Conservation (phyloP, 1,140 invertebrate species). For the Zaprionus tsacasi region DNA sequence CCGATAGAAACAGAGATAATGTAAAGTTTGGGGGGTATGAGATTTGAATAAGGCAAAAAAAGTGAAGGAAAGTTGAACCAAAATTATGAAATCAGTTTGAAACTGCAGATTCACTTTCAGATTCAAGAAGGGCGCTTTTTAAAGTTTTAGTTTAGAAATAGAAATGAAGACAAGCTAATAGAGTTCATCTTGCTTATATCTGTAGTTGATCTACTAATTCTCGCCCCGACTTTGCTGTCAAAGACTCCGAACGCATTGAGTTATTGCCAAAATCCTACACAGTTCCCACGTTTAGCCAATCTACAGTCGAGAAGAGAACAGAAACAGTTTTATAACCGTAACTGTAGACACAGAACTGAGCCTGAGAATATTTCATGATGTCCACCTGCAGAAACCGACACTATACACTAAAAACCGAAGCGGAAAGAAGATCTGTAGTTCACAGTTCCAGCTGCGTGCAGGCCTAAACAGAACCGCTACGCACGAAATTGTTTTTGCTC, state of each 20-base stretch:
- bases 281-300: conserved; percentile 72
- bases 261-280: conserved; percentile 50
- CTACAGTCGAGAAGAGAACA: conserved; percentile 22
- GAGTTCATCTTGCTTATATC: background rate
- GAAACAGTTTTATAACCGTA: conserved; percentile 72
- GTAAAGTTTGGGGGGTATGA: conserved; percentile 46
- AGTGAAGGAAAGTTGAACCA: conserved; percentile 27
- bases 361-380: conserved; percentile 71
- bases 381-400: conserved; percentile 69
- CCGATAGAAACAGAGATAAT: conserved; percentile 53
- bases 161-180: background rate
- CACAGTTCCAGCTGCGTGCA: conserved; percentile 49
- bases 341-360: conserved; percentile 41
- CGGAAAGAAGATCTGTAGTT: conserved; percentile 74
- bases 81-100: background rate
- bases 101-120: background rate
- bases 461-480: conserved; percentile 43
- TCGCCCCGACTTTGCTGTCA: conserved; percentile 1
- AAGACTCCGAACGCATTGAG: conserved; percentile 17
- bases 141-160: background rate
- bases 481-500: conserved; percentile 61
- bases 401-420: conserved; percentile 40
- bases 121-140: too few species aligned
- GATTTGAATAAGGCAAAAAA: conserved; percentile 48
- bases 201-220: background rate